These are phyloP conservation scores for Typhlichthys eigenmanni DNA, from an alignment of 2,797 vertebrate genomes.

Conservation along the genomic window DNA sequence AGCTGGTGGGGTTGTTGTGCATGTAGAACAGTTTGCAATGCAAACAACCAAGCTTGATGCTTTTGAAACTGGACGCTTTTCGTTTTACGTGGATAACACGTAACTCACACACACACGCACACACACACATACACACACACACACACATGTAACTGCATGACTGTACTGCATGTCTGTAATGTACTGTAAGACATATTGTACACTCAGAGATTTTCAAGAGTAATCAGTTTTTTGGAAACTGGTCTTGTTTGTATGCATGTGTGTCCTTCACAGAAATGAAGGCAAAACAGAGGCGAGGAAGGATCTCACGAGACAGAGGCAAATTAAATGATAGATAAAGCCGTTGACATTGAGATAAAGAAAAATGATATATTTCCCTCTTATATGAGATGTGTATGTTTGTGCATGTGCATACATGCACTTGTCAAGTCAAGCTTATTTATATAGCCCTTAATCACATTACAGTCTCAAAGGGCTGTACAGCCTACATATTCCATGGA, in stretches of 20 bases:
- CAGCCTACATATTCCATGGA: no score
- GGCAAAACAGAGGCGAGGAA: constrained; percentile 3
- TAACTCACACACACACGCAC: background rate
- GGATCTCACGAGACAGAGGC: background rate
- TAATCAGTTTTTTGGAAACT: no score
- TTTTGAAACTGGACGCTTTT: no score
- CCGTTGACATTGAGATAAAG: background rate
- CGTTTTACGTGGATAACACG: background rate
- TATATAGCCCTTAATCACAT: no score
- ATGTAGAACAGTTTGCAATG: no score
- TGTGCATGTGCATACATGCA: background rate
- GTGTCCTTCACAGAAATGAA: constrained; percentile 8
- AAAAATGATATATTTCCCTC: background rate
- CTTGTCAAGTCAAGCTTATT: no score
- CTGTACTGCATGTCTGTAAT: no score
- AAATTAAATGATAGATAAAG: background rate
- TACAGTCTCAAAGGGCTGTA: no score
- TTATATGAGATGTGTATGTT: background rate
- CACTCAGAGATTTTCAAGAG: background rate
- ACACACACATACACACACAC: constrained; percentile 2
- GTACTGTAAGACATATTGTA: no score
- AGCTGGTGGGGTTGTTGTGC: background rate
- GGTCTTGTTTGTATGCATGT: background rate
- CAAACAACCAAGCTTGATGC: no score
- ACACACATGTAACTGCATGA: no score